A percentile compares a stretch with the other conserved stretches of the same genome.
Conservation (phyloP, 2,888 invertebrate species). For the Metallyticus violacea region DNA sequence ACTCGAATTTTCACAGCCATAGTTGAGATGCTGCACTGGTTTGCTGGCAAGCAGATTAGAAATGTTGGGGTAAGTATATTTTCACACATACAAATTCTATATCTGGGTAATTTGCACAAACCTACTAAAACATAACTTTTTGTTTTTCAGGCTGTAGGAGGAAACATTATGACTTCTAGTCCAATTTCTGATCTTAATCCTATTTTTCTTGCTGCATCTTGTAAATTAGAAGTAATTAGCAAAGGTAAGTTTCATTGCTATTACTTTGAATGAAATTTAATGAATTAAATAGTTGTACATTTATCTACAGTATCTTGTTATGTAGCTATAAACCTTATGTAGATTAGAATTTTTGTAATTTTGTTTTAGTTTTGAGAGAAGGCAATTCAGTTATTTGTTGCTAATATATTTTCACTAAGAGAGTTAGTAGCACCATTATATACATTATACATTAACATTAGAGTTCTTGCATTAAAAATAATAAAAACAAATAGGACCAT, state of each 20-base stretch:
- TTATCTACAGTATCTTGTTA: neutral
- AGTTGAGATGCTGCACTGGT: conserved; percentile 86
- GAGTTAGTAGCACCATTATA: too few species aligned
- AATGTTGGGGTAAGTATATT: conserved; percentile 71
- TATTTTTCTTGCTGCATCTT: conserved; percentile 76
- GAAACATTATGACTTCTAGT: conserved; percentile 93
- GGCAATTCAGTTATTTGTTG: too few species aligned
- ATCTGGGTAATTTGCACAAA: too few species aligned
- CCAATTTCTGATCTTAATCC: conserved; percentile 96
- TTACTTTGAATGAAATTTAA: neutral
- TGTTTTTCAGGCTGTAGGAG: conserved; percentile 67
- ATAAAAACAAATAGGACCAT: too few species aligned
- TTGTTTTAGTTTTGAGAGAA: too few species aligned
- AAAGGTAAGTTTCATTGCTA: conserved; percentile 37
- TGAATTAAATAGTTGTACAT: neutral
- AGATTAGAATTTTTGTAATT: too few species aligned
- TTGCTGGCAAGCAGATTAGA: conserved; percentile 92
- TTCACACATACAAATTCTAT: too few species aligned
- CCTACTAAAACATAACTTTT: neutral
- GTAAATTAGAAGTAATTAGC: conserved; percentile 62
- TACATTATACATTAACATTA: too few species aligned
- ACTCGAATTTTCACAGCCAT: conserved; percentile 66
- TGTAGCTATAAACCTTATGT: too few species aligned
- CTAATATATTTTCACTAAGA: too few species aligned
- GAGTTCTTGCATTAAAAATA: too few species aligned